Base-by-base conservation (phyloP, 1,140 invertebrate species). In the Micrasema longulum region DNA sequence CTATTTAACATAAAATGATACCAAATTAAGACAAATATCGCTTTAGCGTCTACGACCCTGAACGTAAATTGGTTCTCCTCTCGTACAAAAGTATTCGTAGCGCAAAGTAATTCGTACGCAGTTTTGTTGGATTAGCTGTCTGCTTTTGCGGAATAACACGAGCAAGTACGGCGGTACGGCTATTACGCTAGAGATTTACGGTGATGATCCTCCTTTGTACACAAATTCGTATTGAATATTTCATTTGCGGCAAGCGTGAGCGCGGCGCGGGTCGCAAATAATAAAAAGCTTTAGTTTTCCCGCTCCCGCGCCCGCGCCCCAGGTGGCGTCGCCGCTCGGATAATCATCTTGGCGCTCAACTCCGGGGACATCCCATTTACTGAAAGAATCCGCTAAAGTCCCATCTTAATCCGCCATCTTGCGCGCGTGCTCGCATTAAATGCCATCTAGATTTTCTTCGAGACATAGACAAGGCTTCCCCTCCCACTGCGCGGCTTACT, bases 361-460 rank as follows among this genome's bases (percentile, higher is more conserved):
- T 60, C 60, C 72, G 63, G 69, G 73, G 73, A 75, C 73, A 72
- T 72, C 73, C 73, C 70, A 75, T 75, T 75, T 75, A 72, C 73
- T 50, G 73, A 75, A 75, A 75, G 73, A 75, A 75, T 75, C 73
- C 73, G 73, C 73, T 72, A 75, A 75, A 75, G 73, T 75, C 73
- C 70, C 65, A 45, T 68, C 73, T 69, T 75, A 75, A 75, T 75
- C 73, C 73, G 55, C 73, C 64, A 63, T 75, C 69, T 75, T 75
- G 73, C 22, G 69, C 63, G 57, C 69, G 73, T 75, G 73, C 73
- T 60, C 69, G 47, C 73, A 75, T 72, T 71, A 72, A 71, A 71
- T 71, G 57, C 73, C 73, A 74, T 52, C 60, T 50, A 70, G 69
- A 70, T 60, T 72, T 57, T 72, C 52, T 72, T 38, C 64, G 50